These are phyloP conservation scores for Arenaria interpres DNA, from an alignment of 2,113 vertebrate genomes.

Conservation along the genomic window DNA sequence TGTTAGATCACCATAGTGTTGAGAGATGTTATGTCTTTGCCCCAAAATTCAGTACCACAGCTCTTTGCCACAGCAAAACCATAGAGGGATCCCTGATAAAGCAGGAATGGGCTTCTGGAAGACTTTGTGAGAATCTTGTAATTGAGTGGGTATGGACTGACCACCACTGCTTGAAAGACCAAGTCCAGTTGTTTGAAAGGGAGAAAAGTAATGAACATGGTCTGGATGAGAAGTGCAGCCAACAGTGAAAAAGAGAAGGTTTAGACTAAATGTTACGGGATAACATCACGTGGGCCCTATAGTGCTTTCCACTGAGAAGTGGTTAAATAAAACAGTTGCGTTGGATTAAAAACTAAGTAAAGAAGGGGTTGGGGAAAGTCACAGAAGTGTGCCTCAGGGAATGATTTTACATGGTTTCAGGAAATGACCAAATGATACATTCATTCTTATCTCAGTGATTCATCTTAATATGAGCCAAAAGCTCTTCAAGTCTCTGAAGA, in stretches of 20 bases:
- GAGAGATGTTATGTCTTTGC: neutral
- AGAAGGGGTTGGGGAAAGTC: neutral
- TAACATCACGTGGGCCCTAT: neutral
- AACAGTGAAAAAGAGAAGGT: neutral
- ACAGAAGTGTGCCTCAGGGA: neutral
- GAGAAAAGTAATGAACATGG: neutral
- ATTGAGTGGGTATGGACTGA: neutral
- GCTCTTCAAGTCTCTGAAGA: neutral
- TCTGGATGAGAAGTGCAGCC: neutral
- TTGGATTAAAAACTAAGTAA: neutral
- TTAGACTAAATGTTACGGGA: neutral
- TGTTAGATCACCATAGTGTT: neutral
- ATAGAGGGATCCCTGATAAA: neutral
- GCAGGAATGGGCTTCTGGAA: neutral
- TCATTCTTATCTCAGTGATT: neutral
- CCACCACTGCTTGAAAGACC: neutral
- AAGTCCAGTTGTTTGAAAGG: neutral
- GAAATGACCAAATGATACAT: constrained; percentile 6
- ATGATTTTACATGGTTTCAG: neutral
- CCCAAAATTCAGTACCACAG: neutral
- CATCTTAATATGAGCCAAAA: neutral
- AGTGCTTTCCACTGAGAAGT: neutral
- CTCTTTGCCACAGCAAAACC: neutral
- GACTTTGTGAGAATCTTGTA: neutral
- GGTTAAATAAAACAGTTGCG: neutral